Base-by-base conservation (phyloP, 2,797 vertebrate species). In the Catamblyrhynchus diadema region DNA sequence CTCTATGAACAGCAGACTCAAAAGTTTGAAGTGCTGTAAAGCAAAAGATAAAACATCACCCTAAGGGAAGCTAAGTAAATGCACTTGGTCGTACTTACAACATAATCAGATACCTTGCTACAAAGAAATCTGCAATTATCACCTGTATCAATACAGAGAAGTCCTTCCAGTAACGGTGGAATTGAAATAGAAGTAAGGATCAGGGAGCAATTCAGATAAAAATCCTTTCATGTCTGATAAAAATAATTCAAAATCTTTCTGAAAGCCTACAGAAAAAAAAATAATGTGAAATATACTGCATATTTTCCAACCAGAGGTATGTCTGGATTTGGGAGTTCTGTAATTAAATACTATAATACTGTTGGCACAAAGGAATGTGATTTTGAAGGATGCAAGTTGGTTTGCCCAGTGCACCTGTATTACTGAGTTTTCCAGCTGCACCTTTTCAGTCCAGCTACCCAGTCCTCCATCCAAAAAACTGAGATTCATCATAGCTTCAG, bases 1-100 rank as follows among this genome's bases (percentile, higher is more conserved):
- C 8, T 69, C 79, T 37, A 48, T 1, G 1, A 81, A 70, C 25
- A 90, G 47, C 42, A 88, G 8, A 79, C 10, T 81, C 39, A 15
- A 48, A 85, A 72, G 44, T 50, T 0, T 42, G 19, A 88, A 86
- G 57, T 23, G 45, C 50, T 87, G 39, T 81, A 82, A 74, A 89
- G 79, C 28, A 74, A 64, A 88, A 59, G 53, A 59, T 53, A 91
- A 82, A 94, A 54, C 27, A 78, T 42, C 32, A 72, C 39, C 61
- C 50, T 60, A 66, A 78, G 47, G 50, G 35, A 71, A 81, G 54
- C 33, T 59, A 84, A 72, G 67, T 51, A 79, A 93, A 73, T 47
- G 35, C 33, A 82, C 16, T 27, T 78, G 65, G 25, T 88, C 54
- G 41, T 65, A 51, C 21, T 47, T 61, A 42, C 6, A 87, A 57